Base-by-base conservation (phyloP, 1,140 invertebrate genomes). In the Bicyclus anynana region DNA sequence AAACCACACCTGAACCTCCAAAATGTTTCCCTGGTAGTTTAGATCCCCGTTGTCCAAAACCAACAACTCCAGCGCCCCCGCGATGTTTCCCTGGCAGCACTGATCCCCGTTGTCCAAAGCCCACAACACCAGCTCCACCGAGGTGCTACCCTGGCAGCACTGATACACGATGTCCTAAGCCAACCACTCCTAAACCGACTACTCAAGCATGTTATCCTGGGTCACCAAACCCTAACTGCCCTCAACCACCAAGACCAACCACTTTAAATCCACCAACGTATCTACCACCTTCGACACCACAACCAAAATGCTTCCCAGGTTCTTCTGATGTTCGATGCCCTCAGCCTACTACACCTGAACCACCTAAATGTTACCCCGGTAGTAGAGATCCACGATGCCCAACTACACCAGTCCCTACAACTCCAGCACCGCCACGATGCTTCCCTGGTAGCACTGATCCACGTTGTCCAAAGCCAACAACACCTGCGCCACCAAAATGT, bases 401-500 rank as follows among this genome's bases (percentile, higher is more conserved):
- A 3, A 57, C 55, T n/a, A n/a, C n/a, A n/a, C n/a, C n/a, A n/a
- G n/a, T n/a, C 27, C 69, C 69, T 12, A 56, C 74, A 0, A 68
- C 72, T 47, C 51, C 73, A 5, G 69, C 48, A 13, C 54, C 21
- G 61, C 84, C 73, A 35, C 63, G 52, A 4, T 90, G 89, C 55
- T 86, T 74, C 56, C 88, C 88, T 5, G 89, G 90, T 10, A 84
- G 77, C 26, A 72, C 60, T 0, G 89, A 90, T 65, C 74, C 84
- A 14, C 49, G 68, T n/a, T 74, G 72, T 42, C 69, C 62, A 0
- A 52, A 40, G 49, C 65, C 68, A 7, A 71, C 58, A 17, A 40
- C 37, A 5, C 37, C 37, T 2, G 37, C 5, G 10, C 29, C 29
- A 12, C 4, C 29, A 33, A 9, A 12, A 33, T 40, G 37, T 12